Evolutionary conservation across 2,888 invertebrate species (phyloP), one percentile per base, ranked within the genome.

Genomic region (Nomada goodeniana): DNA sequence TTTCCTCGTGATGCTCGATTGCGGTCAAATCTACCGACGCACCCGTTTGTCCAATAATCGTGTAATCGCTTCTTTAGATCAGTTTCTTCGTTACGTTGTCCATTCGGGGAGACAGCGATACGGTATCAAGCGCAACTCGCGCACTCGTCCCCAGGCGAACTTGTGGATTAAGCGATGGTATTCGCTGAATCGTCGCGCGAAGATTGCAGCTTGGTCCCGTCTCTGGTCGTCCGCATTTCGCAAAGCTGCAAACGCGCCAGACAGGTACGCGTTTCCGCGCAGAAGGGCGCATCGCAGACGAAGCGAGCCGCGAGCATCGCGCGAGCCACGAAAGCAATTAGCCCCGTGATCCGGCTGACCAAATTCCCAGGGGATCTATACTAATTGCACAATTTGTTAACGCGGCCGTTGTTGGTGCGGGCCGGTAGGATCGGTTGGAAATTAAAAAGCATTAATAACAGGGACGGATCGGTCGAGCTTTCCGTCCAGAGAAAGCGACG

Each of bases 381-480:
- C 87, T 91, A 90, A 92, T 92, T 91, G 89, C 88, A 86, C 88
- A 89, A 92, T 92, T 92, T 91, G 91, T 91, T 90, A 89, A 87
- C 86, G 86, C 81, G 60, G 57, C 47, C 72, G 76, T 42, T 68
- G 64, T 59, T 70, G 50, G 50, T 60, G 26, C 70, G 15, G 29
- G 76, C 75, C 82, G 76, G 88, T 79, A 86, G 89, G 87, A 89
- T 88, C 89, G 86, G 61, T 83, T 87, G 89, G 87, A 91, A 92
- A 91, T 92, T 91, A 92, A 92, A 92, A 91, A 91, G 91, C 92
- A 91, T 92, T 92, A 92, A 92, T 91, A 92, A 91, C 86, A 82
- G 36, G 82, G 53, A 61, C 10, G 80, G 75, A 82, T 82, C 53
- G 77, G 71, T 68, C 61, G 78, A 44, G 10, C n/a, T 23, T 50